Base-by-base conservation (phyloP, 2,888 invertebrate species). In the Lasioglossum pauxillum region DNA sequence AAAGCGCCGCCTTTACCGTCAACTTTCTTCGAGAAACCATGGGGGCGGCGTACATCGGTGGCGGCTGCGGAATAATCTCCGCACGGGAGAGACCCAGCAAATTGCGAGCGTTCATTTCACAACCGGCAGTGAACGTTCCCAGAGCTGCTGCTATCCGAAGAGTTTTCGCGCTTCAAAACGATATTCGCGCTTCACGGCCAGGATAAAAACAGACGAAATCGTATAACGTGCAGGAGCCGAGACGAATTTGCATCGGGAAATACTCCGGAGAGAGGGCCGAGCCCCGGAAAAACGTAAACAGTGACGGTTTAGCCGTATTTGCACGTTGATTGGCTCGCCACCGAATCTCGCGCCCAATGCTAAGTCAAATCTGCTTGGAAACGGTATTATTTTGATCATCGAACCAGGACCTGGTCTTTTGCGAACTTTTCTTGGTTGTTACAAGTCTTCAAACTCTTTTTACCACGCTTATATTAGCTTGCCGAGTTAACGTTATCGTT, bases 261-360 rank as follows among this genome's bases (percentile, higher is more conserved):
- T 78, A 72, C 69, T 38, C 49, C 35, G 69, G 44, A 64, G 49
- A 53, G 19, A 46, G 46, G 35, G 72, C 60, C 46, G 53, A 19
- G 67, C 44, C 78, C 83, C 76, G 27, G 72, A 87, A 89, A 90
- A 87, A 82, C 80, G 75, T 88, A 90, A 87, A 80, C 80, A 76
- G 38, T 31, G 23, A 31, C 72, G 76, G 83, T 80, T 80, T 77
- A 75, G 72, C 81, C 82, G 71, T 87, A 85, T 89, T 91, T 90
- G 89, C 90, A 89, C 90, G 90, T 90, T 90, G 89, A 90, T 90
- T 87, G 90, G 89, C 84, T 75, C 73, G 78, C 57, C 69, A 72
- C 78, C 60, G 80, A 81, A 82, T 71, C 76, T 46, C 72, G 76
- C 79, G 60, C 0, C 60, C 27, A 12, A 27, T 60, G 27, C 27